Evolutionary conservation across 2,888 invertebrate species (phyloP).

Genomic region (Latheticus oryzae): DNA sequence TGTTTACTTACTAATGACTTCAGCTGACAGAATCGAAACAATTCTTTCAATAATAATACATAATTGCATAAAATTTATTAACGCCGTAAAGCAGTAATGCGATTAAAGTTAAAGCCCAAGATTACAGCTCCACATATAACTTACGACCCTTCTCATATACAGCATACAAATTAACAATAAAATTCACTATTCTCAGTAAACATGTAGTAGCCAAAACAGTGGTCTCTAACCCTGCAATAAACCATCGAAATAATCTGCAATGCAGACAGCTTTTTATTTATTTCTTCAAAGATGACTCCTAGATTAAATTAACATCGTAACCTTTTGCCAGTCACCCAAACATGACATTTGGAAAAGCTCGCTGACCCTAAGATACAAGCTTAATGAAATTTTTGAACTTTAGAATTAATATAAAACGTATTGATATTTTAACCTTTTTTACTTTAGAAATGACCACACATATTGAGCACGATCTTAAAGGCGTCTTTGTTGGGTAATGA

Average conservation of each 20-base stretch:
- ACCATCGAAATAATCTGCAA: constrained; percentile 34
- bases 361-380: constrained; percentile 23
- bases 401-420: no score
- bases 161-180: constrained; percentile 59
- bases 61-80: constrained; percentile 43
- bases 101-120: constrained; percentile 49
- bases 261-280: constrained; percentile 34
- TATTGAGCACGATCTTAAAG: no score
- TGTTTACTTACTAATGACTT: no score
- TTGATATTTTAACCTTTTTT: no score
- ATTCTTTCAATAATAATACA: constrained; percentile 18
- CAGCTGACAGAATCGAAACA: neutral
- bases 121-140: constrained; percentile 52
- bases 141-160: constrained; percentile 49
- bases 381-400: constrained; percentile 44
- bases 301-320: constrained; percentile 35
- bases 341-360: constrained; percentile 37
- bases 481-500: neutral
- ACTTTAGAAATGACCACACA: constrained; percentile 36
- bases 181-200: constrained; percentile 60
- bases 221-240: constrained; percentile 43
- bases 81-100: constrained; percentile 46
- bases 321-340: constrained; percentile 34
- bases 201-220: constrained; percentile 55
- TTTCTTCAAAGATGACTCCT: no score